Base-by-base conservation (phyloP, 2,113 vertebrate genomes). In the Oryzias melastigma region DNA sequence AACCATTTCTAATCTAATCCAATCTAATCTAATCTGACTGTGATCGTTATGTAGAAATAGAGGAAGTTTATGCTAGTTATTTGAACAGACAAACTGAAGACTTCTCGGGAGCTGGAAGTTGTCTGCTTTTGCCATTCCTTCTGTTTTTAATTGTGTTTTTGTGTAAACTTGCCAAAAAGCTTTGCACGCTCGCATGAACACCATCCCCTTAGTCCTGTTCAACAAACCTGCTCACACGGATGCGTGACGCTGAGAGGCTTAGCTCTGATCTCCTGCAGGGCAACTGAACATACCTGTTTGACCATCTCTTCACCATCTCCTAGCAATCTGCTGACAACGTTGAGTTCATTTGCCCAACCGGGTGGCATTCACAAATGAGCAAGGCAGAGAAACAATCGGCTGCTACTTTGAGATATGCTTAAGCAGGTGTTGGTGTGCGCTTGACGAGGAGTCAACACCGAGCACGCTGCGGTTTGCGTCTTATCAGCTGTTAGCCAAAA, bases 361-460 rank as follows among this genome's bases (percentile, higher is more conserved):
- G 53, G 55, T 18, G 17, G 20, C 35, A 7, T 54, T 54, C 54
- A 60, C 17, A 68, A n/a, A 14, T 15, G 47, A 5, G 43, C 2
- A 14, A 35, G 35, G 35, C 18, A 44, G 20, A 24, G 43, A 19
- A 25, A 27, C 13, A 0, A 4, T 20, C 0, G 43, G 65, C 72
- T 60, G 63, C 62, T 66, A 49, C 62, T 64, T 55, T 58, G 27
- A 68, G 68, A 73, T 63, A 68, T 65, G 73, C 42, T 65, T 4
- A 24, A 53, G 61, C 67, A 68, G 66, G 62, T 77, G 75, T 65
- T 66, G 55, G 61, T 64, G 51, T 7, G 7, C 14, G 5, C 46
- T 55, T 22, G 24, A 54, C 69, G 65, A 68, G 27, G 16, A 46
- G 43, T 7, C n/a, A 15, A 20, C 41, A 48, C 42, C 60, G 24